phyloP scores from a whole-genome alignment of 2,888 invertebrate species.

The Parnassius apollo region DNA sequence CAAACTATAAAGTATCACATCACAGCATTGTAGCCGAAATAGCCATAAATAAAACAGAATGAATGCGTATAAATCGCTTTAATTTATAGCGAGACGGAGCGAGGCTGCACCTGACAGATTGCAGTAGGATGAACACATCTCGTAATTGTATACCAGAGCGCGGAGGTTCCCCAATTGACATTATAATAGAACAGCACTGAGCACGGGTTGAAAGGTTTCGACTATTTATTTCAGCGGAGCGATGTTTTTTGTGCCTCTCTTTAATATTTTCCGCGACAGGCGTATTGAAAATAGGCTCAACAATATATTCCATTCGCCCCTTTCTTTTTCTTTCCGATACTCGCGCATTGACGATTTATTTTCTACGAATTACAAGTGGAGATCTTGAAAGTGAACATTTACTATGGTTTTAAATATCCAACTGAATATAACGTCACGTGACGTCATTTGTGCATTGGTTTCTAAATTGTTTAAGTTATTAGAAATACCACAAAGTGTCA shows the following conservation, averaged over 20 bases:
- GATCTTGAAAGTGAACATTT: background rate
- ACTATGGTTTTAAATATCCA: background rate
- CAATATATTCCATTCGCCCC: slow-evolving; percentile 22
- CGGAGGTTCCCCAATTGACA: slow-evolving; percentile 67
- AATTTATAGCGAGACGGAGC: slow-evolving; percentile 61
- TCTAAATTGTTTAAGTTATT: no score
- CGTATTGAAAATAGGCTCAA: slow-evolving; percentile 21
- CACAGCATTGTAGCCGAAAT: slow-evolving; percentile 62
- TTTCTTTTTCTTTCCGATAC: slow-evolving; percentile 10
- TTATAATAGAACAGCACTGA: slow-evolving; percentile 59
- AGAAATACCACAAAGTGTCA: no score
- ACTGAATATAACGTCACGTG: background rate
- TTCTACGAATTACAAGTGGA: background rate
- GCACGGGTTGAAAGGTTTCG: slow-evolving; percentile 32
- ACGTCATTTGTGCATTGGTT: no score
- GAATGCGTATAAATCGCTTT: slow-evolving; percentile 62
- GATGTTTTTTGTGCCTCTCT: slow-evolving; percentile 27
- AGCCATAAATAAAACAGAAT: slow-evolving; percentile 66
- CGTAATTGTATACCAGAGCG: slow-evolving; percentile 66
- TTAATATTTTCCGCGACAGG: slow-evolving; percentile 25
- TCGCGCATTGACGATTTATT: slow-evolving; percentile 22
- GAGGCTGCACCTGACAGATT: slow-evolving; percentile 63
- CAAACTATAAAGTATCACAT: slow-evolving; percentile 41
- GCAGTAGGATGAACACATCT: slow-evolving; percentile 71
- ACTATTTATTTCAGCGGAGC: slow-evolving; percentile 30